Evolutionary conservation across 1,140 invertebrate species (phyloP), one percentile per base, ranked within the genome.

Genomic region (Formica selysi): DNA sequence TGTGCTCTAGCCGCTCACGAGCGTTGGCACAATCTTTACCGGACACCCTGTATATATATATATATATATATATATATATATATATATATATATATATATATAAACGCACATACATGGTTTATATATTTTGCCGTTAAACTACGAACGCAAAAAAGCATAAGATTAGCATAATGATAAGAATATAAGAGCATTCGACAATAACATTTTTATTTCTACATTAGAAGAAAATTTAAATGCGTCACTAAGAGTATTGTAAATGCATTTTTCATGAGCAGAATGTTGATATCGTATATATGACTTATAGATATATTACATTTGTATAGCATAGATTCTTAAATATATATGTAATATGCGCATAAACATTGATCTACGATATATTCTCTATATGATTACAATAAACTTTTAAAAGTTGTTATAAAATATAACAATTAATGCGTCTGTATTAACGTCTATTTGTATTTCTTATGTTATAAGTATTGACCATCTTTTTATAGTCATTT

Each of bases 321-420:
- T 73, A 78, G 41, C 61, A 44, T 79, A 44, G 11, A 26, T 36
- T 61, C 54, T 81, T 71, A 83, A 83, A 29, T 83, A 62, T 70
- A 65, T 51, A 4, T 78, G 11, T 61, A 73, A 83, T 70, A 80
- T 80, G 78, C 26, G 79, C 51, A 71, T 48, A 74, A 41, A 83
- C 79, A 83, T 61, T 62, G 68, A 73, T 83, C 54, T 83, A 83
- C 32, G 38, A 74, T 73, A 32, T 44, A 51, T 19, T 51, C 16
- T 29, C 38, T 73, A 83, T 73, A 83, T 36, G 29, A 16, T 59
- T 74, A 83, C 38, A 26, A 83, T 73, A 73, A 74, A 83, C n/a
- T 83, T 73, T 83, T 44, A 83, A 83, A 83, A 83, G 29, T 83
- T 83, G 29, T 83, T 83, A 83, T 83, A 83, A 83, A 83, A 83